Base-by-base conservation (phyloP, 2,888 invertebrate species). In the Caenorhabditis angaria region DNA sequence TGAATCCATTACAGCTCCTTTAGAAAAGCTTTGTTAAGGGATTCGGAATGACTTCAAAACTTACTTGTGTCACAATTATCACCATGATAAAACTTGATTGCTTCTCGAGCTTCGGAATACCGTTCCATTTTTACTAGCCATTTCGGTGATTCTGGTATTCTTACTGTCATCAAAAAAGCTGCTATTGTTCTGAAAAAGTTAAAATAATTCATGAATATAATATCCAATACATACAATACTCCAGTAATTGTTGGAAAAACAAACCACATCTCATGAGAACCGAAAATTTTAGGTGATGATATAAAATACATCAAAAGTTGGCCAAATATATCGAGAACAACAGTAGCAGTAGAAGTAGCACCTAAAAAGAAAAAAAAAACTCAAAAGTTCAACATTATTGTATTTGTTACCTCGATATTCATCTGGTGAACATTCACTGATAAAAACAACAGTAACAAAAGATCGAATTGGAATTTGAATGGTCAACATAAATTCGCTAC, bases 121-220 rank as follows among this genome's bases (percentile, higher is more conserved):
- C 61, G 28, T 28, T 63, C 69, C 25, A 65, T 66, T 24, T 64
- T 56, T 0, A 72, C 67, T 1, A 77, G 63, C 77, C 77, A 77
- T 65, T 72, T 71, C 2, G 77, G 77, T 47, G 77, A 77, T 12
- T 77, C 77, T 12, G 72, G 77, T 25, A 77, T 53, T 2, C 66
- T 48, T 0, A 35, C 32, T 1, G 72, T 59, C 50, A 66, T 35
- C 5, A 64, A 28, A 47, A 72, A 75, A 25, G 61, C 50, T 2
- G 65, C 24, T n/a, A 63, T 12, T 2, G 65, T 69, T 51, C 77
- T 77, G 47, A 27, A 74, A 55, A 12, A 57, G 29, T 27, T 0
- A 29, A 2, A 18, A 28, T 18, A 27, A 18, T 24, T 48, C 25
- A 14, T 28, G 0, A 10, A 41, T 20, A 6, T 8, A 32, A 22